phyloP scores from a whole-genome alignment of 2,888 invertebrate species.

The Tipula vernalis region DNA sequence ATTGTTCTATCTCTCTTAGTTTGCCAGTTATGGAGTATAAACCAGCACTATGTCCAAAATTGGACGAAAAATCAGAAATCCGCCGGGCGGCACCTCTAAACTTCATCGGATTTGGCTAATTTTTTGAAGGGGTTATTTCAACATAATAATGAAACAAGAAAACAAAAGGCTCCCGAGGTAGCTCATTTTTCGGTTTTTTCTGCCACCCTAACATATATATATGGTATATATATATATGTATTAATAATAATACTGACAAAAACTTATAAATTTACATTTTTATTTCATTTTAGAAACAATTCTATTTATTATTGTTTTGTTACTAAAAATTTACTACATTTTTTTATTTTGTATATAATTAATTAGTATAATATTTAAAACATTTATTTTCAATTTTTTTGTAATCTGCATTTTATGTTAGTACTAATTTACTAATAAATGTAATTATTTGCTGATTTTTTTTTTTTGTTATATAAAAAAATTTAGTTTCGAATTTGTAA shows the following conservation, averaged over 20 bases:
- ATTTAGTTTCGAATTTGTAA: background rate
- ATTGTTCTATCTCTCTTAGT: no score
- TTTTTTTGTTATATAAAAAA: background rate
- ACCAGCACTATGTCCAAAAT: no score
- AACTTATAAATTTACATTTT: background rate
- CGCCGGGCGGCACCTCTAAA: no score
- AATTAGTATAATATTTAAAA: background rate
- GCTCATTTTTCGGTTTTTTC: no score
- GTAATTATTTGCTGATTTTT: background rate
- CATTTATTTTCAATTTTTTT: background rate
- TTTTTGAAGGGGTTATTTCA: no score
- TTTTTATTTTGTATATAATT: background rate
- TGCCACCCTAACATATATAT: no score
- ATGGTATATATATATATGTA: background rate
- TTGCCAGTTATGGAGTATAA: no score
- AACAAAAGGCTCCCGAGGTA: no score
- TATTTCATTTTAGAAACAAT: background rate
- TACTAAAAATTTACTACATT: background rate
- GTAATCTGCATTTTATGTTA: background rate
- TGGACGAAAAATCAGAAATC: no score
- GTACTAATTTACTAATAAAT: background rate
- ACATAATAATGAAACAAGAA: no score
- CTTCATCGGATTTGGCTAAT: no score
- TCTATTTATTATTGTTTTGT: background rate
- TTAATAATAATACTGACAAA: background rate